Percentiles rank a stretch among this genome's conserved stretches.
These are phyloP conservation scores for Trichopria drosophilae DNA, from an alignment of 2,888 invertebrate species.

Conservation along the genomic window DNA sequence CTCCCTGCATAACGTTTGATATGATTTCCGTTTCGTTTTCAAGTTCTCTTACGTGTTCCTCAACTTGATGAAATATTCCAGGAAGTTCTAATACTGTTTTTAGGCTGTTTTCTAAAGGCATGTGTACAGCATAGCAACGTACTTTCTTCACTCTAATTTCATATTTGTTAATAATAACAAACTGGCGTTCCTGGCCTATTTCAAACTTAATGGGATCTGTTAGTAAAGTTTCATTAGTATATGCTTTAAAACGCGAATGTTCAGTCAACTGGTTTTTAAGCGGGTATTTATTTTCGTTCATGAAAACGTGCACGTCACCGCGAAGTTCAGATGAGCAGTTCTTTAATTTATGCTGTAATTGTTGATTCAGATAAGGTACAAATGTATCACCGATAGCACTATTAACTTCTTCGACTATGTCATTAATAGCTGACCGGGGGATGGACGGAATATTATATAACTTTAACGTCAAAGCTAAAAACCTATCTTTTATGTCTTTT, in stretches of 20 bases:
- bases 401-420: constrained; percentile 9
- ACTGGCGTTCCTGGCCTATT: constrained; percentile 23
- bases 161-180: constrained; percentile 1
- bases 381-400: constrained; percentile 12
- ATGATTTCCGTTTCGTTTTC: neutral
- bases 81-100: neutral
- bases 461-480: too few relatives aligned
- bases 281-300: constrained; percentile 13
- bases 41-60: constrained; percentile 7
- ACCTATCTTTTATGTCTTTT: too few relatives aligned
- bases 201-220: constrained; percentile 11
- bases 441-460: constrained; percentile 23
- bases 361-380: constrained; percentile 17
- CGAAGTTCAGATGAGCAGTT: constrained; percentile 6
- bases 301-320: constrained; percentile 12
- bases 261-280: constrained; percentile 14
- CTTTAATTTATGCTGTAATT: constrained; percentile 13
- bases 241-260: constrained; percentile 20
- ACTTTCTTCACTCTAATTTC: constrained; percentile 16
- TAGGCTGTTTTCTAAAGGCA: constrained; percentile 24
- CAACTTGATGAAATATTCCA: constrained; percentile 5
- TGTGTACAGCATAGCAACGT: constrained; percentile 24
- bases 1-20: constrained; percentile 19
- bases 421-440: constrained; percentile 21
- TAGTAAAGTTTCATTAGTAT: constrained; percentile 11